Base-by-base conservation (phyloP, 92 coral and sea anemone genomes). In the Zoanthus sansibaricus region DNA sequence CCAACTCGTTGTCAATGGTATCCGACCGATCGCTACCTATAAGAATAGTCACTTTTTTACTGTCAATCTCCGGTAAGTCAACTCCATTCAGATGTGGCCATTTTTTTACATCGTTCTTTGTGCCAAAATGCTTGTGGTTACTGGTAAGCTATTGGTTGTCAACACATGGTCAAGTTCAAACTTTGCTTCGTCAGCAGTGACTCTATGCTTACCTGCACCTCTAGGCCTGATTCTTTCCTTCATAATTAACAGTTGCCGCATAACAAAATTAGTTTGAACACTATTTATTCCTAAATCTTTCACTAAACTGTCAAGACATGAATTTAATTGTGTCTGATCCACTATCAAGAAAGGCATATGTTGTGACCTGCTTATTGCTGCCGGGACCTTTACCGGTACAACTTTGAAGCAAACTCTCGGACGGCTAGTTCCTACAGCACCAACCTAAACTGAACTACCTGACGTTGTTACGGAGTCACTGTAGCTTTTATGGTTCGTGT, bases 381-480 rank as follows among this genome's bases (percentile, higher is more conserved):
- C 42, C 42, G 1, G 42, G 42, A 33, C 42, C 42, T 1, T 3
- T 33, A 93, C 89, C 69, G 93, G 96, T 37, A 94, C 84, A 49
- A 92, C 91, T 74, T 90, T 94, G 44, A 91, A 88, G 32, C 95
- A 91, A 47, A 93, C 95, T 84, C 86, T 68, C 17, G 89, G 87
- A 21, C 86, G 87, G 12, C 87, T 85, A 5, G 85, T 80, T 77
- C 76, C 32, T 1, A 88, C 80, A 1, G 91, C 72, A 20, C 87
- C 14, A 11, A 87, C 95, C 18, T 78, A 48, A 59, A 59, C 77
- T 5, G 87, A 72, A 31, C 67, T 47, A 11, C 86, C 71, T 42
- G 91, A 71, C 7, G 76, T 17, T 17, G 86, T 44, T 5, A 90
- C 71, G 3, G 86, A 78, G n/a, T 64, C 42, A 75, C 79, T 49